These are phyloP conservation scores for Laothoe populi DNA, from an alignment of 2,888 invertebrate species.

Conservation along the genomic window DNA sequence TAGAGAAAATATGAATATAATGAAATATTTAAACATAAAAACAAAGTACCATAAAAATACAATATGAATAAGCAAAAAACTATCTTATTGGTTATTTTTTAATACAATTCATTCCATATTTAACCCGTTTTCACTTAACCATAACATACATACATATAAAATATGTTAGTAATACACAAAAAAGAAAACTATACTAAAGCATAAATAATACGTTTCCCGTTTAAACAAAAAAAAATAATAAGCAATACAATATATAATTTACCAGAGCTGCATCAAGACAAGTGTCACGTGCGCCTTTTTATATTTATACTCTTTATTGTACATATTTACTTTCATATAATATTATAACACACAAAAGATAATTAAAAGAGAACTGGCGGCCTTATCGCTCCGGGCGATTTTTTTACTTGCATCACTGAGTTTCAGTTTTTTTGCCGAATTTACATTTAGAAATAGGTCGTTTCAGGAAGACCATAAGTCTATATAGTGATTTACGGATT, in stretches of 20 bases:
- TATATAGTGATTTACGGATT: no score
- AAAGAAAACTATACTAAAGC: slow-evolving; percentile 10
- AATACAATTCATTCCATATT: no score
- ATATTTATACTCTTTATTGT: no score
- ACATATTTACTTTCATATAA: no score
- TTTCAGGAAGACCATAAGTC: no score
- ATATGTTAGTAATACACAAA: neutral
- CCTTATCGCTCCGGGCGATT: no score
- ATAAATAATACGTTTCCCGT: neutral
- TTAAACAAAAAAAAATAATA: neutral
- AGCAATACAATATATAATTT: neutral
- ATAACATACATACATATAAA: neutral
- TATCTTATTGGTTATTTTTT: neutral
- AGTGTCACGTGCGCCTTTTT: no score
- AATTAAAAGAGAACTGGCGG: no score
- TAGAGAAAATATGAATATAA: no score
- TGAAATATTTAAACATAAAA: neutral
- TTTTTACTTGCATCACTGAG: no score
- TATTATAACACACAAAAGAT: no score
- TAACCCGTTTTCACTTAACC: neutral
- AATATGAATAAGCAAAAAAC: neutral
- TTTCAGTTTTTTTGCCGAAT: no score
- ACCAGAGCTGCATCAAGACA: slow-evolving; percentile 2
- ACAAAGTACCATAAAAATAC: neutral
- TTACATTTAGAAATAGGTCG: neutral